Evolutionary conservation across 1,140 invertebrate species (phyloP).

Genomic region (Euglossa dilemma): DNA sequence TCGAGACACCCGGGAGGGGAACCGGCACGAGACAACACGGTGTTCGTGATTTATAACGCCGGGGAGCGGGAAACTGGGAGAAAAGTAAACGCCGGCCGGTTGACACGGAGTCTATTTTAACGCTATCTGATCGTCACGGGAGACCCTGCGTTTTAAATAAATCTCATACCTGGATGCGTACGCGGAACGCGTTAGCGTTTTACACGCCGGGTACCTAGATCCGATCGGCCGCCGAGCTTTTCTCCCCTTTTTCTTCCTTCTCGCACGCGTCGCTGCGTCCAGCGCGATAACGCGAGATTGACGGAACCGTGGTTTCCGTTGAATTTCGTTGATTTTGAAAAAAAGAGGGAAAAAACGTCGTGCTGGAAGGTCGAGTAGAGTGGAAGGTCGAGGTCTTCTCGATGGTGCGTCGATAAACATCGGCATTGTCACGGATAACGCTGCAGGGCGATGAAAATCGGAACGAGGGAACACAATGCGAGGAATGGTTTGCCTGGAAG

Average conservation of each 20-base stretch:
- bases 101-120: not conserved
- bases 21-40: not conserved
- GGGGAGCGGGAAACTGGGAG: not conserved
- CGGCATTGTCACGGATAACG: not conserved
- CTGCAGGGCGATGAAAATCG: not conserved
- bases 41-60: slow-evolving; percentile 17
- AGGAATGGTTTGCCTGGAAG: slow-evolving; percentile 42
- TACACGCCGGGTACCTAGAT: not conserved
- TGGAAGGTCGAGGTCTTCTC: not conserved
- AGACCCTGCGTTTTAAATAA: not conserved
- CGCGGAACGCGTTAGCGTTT: not conserved
- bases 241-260: not conserved
- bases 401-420: not conserved
- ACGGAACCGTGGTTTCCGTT: too few relatives aligned
- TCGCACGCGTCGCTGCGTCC: not conserved
- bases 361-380: too few relatives aligned
- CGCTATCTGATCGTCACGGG: not conserved
- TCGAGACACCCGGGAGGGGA: slow-evolving; percentile 13
- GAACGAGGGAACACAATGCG: slow-evolving; percentile 1
- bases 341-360: too few relatives aligned
- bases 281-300: too few relatives aligned
- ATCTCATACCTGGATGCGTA: not conserved
- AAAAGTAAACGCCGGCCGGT: not conserved
- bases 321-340: too few relatives aligned
- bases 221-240: not conserved